phyloP scores from a whole-genome alignment of 1,140 invertebrate genomes.

The Zaprionus kolodkinae region DNA sequence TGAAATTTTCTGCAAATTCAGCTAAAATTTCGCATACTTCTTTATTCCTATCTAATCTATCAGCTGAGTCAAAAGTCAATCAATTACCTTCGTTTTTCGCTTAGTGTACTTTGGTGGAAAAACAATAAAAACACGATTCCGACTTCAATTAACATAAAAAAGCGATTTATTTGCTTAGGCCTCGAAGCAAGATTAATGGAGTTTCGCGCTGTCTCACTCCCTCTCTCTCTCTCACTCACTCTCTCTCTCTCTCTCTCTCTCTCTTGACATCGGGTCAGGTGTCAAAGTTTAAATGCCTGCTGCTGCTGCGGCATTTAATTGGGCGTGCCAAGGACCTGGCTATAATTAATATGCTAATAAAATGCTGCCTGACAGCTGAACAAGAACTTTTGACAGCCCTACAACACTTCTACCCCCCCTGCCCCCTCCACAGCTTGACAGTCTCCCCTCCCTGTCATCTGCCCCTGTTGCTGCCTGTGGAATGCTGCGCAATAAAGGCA shows the following conservation, averaged over 20 bases:
- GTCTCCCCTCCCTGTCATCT: not conserved
- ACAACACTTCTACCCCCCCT: not conserved
- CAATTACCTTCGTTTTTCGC: slow-evolving; percentile 15
- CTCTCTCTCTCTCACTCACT: not conserved
- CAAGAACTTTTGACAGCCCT: slow-evolving; percentile 50
- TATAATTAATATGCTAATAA: slow-evolving; percentile 52
- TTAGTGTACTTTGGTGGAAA: slow-evolving; percentile 20
- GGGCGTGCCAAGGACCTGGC: slow-evolving; percentile 31
- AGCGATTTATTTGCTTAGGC: slow-evolving; percentile 59
- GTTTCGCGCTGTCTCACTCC: not conserved
- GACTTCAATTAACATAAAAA: slow-evolving; percentile 59
- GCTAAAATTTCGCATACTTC: not conserved
- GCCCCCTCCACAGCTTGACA: not conserved
- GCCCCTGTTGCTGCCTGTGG: slow-evolving; percentile 3
- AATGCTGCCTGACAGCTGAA: slow-evolving; percentile 59
- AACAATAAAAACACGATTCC: slow-evolving; percentile 47
- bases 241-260: too few species aligned
- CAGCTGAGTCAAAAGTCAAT: not conserved
- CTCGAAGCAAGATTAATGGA: slow-evolving; percentile 73
- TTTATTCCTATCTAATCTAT: not conserved
- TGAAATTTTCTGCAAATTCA: not conserved
- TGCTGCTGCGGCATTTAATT: slow-evolving; percentile 31
- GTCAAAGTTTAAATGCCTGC: slow-evolving; percentile 51
- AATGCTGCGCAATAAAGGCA: slow-evolving; percentile 45
- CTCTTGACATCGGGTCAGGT: slow-evolving; percentile 26